Evolutionary conservation across 2,888 invertebrate genomes (phyloP), one percentile per base, ranked within the genome.

Genomic region (Drosophila peninsularis): DNA sequence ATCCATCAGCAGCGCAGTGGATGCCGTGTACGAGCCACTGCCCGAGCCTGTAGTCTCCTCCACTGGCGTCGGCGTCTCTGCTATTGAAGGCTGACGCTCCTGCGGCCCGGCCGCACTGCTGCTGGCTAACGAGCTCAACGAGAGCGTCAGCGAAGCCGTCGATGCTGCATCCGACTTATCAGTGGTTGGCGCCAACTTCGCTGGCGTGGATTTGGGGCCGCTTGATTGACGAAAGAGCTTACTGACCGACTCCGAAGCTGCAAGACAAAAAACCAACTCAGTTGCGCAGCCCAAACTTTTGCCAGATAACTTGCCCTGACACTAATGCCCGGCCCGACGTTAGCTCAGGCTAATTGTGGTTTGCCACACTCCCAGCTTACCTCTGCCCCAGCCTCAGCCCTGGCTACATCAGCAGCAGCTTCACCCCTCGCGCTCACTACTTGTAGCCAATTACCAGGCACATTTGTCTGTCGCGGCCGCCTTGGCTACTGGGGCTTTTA

Each of bases 141-240:
- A 92, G 56, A 92, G 82, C 71, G 91, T 90, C 44, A 74, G 78
- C 32, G 89, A 88, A 60, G 88, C 82, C 58, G 82, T 78, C 55
- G 90, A 78, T 56, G 78, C 70, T 66, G 83, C 82, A 69, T 89
- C 89, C 70, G 82, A 77, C 71, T 88, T 90, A 65, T 84, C 81
- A 39, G 78, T 62, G 57, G 69, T 54, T 52, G 65, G 53, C 44
- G 75, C 41, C 52, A 73, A 65, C 78, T 82, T 85, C 27, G 74
- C 69, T 47, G 85, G 75, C 56, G 87, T 80, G 69, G 84, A 80
- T 60, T 82, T 84, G 62, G 80, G 62, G 50, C 81, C 87, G 62
- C 88, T 75, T 68, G 91, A 89, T 69, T 91, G 90, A 71, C 92
- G 92, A 88, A 92, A 92, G 62, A 92, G 90, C 89, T 92, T 92